Evolutionary conservation across 2,888 invertebrate species (phyloP).

Genomic region (Xylophagus ater): DNA sequence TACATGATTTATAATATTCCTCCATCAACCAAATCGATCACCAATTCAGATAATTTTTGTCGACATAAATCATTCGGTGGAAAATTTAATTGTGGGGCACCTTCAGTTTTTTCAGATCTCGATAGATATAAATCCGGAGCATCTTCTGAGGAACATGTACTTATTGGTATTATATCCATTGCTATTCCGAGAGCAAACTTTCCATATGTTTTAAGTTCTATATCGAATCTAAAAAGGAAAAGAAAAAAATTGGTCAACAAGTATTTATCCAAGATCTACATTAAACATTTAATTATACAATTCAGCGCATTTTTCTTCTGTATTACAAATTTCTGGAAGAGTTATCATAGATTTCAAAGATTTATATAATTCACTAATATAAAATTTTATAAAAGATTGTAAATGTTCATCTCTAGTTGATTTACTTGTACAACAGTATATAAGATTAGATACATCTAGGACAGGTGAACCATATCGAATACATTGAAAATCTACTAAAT

Average conservation of each 20-base stretch:
- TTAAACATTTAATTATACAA: conserved; percentile 34
- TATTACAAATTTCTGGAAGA: conserved; percentile 30
- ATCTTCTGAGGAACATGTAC: conserved; percentile 56
- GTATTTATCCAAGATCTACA: conserved; percentile 7
- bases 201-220: conserved; percentile 51
- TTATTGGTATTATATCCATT: conserved; percentile 60
- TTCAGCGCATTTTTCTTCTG: conserved; percentile 43
- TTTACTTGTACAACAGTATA: conserved; percentile 55
- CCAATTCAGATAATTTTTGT: conserved; percentile 56
- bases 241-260: conserved; percentile 9
- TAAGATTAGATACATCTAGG: conserved; percentile 52
- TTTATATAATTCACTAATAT: conserved; percentile 47
- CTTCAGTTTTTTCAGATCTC: conserved; percentile 29
- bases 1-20: conserved; percentile 46
- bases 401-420: conserved; percentile 49
- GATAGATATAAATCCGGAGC: conserved; percentile 55
- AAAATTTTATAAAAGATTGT: conserved; percentile 46
- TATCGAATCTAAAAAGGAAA: conserved; percentile 42
- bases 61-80: conserved; percentile 50
- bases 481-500: conserved; percentile 59
- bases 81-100: conserved; percentile 35
- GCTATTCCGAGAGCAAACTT: conserved; percentile 58
- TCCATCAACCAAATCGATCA: conserved; percentile 54
- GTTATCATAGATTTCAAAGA: conserved; percentile 46
- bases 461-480: conserved; percentile 59